Base-by-base conservation (phyloP, 2,888 invertebrate genomes). In the Pyrrhia umbra region DNA sequence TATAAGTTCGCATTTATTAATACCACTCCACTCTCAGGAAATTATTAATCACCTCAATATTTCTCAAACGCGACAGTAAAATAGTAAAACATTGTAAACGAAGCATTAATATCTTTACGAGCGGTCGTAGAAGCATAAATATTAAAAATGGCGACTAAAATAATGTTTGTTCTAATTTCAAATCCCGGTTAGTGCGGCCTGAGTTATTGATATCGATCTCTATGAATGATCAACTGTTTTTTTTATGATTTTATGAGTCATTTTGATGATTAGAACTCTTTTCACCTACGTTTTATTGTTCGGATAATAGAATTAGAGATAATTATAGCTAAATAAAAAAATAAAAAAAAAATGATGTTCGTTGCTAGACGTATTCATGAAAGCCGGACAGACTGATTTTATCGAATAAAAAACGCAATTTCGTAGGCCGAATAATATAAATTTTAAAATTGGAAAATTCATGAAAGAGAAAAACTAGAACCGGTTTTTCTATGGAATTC, bases 131-230 rank as follows among this genome's bases (percentile, higher is more conserved):
- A 46, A 20, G 58, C 55, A 72, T 75, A 81, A 75, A 78, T 79
- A 66, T 68, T 60, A 76, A 77, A 69, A 77, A 77, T 65, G 66
- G 56, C 54, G 49, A 60, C 75, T 23, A 58, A 81, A 85, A 84
- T 83, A 82, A 79, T 79, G 74, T 60, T 46, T 54, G 83, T 68
- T 77, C 85, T 77, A 79, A 80, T 80, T 86, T 77, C 75, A 70
- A 75, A 85, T 84, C 83, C 81, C 79, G 84, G 82, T 84, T 79
- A 82, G 50, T 21, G 21, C 59, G 67, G 67, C 75, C 73, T 79
- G 75, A 81, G 75, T 73, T 82, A 81, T 77, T 81, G 75, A 73
- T 71, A 68, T 72, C 63, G 25, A 78, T 79, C 54, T 61, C 55
- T 67, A 70, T 80, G 51, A 67, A 81, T 77, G 56, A 62, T 70